Evolutionary conservation across 2,797 vertebrate genomes (phyloP).

Genomic region (Tiaroga cobitis): DNA sequence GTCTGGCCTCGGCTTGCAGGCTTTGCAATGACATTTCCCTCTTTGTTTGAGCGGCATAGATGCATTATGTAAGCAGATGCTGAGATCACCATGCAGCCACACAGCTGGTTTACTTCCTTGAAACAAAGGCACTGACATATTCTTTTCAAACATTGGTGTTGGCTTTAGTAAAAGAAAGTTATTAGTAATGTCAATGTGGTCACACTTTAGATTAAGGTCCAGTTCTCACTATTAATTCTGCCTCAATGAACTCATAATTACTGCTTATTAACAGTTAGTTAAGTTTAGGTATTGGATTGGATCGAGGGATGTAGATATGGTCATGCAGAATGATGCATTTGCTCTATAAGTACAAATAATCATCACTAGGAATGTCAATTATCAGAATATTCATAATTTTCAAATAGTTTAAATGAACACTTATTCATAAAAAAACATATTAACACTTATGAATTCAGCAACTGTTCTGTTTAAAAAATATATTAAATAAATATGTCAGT

Average conservation of each 20-base stretch:
- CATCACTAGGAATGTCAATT: too few relatives aligned
- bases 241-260: not conserved
- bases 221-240: not conserved
- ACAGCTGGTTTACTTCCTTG: slow-evolving; percentile 20
- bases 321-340: too few relatives aligned
- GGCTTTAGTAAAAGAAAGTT: too few relatives aligned
- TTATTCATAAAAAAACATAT: too few relatives aligned
- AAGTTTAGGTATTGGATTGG: not conserved
- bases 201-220: not conserved
- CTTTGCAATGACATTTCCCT: slow-evolving; percentile 15
- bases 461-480: too few relatives aligned
- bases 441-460: too few relatives aligned
- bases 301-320: too few relatives aligned
- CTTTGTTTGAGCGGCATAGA: slow-evolving; percentile 58
- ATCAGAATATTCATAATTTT: too few relatives aligned
- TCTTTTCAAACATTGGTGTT: not conserved
- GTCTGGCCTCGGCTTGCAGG: slow-evolving; percentile 18
- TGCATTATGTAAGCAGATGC: slow-evolving; percentile 65
- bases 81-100: slow-evolving; percentile 67
- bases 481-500: too few relatives aligned
- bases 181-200: not conserved
- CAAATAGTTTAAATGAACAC: too few relatives aligned
- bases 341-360: too few relatives aligned
- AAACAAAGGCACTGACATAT: not conserved
- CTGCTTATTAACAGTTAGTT: not conserved